Evolutionary conservation across 2,797 vertebrate genomes (phyloP).

Genomic region (Limnodromus scolopaceus): DNA sequence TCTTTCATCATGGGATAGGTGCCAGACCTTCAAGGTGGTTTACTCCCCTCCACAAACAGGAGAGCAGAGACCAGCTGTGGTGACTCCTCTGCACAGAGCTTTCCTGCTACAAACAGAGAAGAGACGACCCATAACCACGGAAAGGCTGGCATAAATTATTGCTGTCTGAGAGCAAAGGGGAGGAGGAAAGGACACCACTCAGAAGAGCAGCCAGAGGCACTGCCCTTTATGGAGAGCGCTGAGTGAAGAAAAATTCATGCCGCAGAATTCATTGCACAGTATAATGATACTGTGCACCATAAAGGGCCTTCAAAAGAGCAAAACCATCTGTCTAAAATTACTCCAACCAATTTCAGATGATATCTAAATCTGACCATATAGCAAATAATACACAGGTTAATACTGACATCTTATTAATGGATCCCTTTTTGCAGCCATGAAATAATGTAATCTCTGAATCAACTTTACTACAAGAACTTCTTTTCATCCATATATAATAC

Average conservation of each 20-base stretch:
- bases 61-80: neutral
- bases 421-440: constrained; percentile 5
- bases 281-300: neutral
- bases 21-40: rapidly evolving
- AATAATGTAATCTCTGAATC: constrained; percentile 33
- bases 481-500: constrained; percentile 57
- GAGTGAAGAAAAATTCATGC: neutral
- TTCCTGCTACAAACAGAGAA: neutral
- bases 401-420: constrained; percentile 41
- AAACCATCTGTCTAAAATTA: constrained; percentile 50
- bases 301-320: constrained; percentile 40
- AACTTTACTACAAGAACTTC: constrained; percentile 9
- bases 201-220: neutral
- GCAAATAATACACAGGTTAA: constrained; percentile 35
- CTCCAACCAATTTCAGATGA: neutral
- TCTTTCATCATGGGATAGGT: rapidly evolving
- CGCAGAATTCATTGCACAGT: neutral
- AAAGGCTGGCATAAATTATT: neutral
- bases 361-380: constrained; percentile 16
- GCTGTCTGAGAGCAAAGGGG: neutral
- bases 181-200: neutral
- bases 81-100: neutral
- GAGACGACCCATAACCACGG: neutral
- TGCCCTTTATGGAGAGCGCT: neutral
- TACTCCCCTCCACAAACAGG: neutral